Percentiles rank a stretch among this genome's conserved stretches.
Conservation (phyloP, 2,797 vertebrate genomes). For the Petrocephalus sullivani region DNA sequence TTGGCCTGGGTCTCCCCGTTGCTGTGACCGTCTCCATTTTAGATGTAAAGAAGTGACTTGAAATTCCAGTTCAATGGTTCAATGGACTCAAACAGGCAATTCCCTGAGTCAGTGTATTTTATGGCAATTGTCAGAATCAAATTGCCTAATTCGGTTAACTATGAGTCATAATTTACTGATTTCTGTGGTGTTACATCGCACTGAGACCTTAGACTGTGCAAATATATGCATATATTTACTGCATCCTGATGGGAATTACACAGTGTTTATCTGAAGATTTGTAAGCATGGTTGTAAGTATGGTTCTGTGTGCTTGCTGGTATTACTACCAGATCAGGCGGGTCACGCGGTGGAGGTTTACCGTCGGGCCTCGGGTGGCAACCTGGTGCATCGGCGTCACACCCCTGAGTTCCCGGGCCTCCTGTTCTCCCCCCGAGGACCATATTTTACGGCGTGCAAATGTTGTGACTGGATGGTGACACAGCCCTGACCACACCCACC, state of each 20-base stretch:
- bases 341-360: background rate
- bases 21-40: background rate
- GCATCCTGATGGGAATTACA: background rate
- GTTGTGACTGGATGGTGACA: background rate
- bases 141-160: constrained; percentile 1
- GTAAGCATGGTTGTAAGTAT: background rate
- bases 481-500: background rate
- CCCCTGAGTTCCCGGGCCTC: background rate
- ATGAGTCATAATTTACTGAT: constrained; percentile 1
- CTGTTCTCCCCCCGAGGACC: background rate
- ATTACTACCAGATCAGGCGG: background rate
- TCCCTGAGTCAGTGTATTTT: background rate
- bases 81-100: background rate
- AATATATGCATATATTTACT: background rate
- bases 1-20: background rate
- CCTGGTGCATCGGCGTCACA: background rate
- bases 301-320: background rate
- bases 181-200: background rate
- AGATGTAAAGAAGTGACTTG: background rate
- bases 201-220: background rate
- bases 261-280: background rate
- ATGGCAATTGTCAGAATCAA: background rate
- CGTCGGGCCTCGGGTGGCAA: background rate
- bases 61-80: background rate
- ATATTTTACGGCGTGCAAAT: background rate